Evolutionary conservation across 2,113 vertebrate species (phyloP), one percentile per base, ranked within the genome.

Genomic region (Apteryx mantelli): DNA sequence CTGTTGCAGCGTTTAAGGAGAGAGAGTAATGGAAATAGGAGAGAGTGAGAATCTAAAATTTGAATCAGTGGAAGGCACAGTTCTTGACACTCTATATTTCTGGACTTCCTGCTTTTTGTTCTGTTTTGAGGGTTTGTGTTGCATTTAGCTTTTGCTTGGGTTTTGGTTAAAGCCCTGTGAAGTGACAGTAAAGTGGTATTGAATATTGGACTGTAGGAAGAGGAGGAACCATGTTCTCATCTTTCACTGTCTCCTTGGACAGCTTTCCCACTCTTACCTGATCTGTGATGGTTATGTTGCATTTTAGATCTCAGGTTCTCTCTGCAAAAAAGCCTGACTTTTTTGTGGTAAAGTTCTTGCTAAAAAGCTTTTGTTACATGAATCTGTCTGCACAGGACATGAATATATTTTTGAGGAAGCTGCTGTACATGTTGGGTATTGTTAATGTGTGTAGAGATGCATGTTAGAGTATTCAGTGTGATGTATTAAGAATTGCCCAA

Each of bases 231-330:
- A 52, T 86, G 36, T 91, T 90, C 65, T 93, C 34, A 82, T 92
- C 60, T 71, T 88, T 79, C 44, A 16, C 83, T 84, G 46, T 80
- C 44, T 87, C 28, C 74, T 84, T 86, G 70, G 83, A 95, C 58
- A 80, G 86, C 84, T 87, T 91, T 79, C 83, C 40, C 65, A 82
- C 55, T 92, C 86, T 95, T 80, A 73, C 78, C 24, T 84, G 15
- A 89, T 92, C 76, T 5, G 1, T 94, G 81, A 61, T 68, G 42
- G 26, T 82, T 89, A 5, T 89, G 53, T 71, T 82, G 38, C 58
- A 36, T 52, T 91, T 94, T 76, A 82, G 56, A 88, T 81, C 76
- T 86, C 90, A 91, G 73, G 78, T 94, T 93, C 76, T 95, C 66
- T 85, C 70, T 71, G 46, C 13, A 22, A 75, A 52, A 9, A 7